phyloP scores from a whole-genome alignment of 2,888 invertebrate species.

The Notocelia uddmanniana region DNA sequence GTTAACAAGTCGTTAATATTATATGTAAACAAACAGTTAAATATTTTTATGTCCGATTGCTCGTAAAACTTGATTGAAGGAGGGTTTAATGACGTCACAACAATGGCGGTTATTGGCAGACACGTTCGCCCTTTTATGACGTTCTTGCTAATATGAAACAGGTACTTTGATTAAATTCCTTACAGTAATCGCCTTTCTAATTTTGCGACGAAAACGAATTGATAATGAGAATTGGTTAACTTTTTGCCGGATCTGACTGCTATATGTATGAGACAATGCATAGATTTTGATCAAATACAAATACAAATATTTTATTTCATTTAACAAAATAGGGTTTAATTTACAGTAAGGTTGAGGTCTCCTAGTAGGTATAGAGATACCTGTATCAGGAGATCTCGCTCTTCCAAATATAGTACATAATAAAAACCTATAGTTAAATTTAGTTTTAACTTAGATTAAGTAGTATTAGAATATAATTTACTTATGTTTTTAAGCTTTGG shows the following conservation, averaged over 20 bases:
- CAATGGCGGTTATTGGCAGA: constrained; percentile 55
- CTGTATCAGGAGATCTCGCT: too few species aligned
- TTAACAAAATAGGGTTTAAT: too few species aligned
- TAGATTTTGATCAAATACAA: not conserved
- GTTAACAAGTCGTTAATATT: constrained; percentile 73
- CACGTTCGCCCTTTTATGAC: constrained; percentile 25
- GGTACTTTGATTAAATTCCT: constrained; percentile 36
- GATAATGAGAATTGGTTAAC: too few species aligned
- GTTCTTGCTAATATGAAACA: constrained; percentile 24
- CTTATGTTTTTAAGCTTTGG: too few species aligned
- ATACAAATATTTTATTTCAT: too few species aligned
- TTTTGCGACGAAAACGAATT: not conserved
- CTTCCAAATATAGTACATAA: too few species aligned
- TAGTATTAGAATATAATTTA: too few species aligned
- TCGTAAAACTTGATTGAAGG: constrained; percentile 84
- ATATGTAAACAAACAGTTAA: constrained; percentile 83
- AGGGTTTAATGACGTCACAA: constrained; percentile 66
- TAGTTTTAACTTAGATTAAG: too few species aligned
- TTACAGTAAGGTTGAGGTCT: too few species aligned
- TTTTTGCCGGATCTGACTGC: too few species aligned
- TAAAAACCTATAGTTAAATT: too few species aligned
- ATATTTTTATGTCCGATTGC: constrained; percentile 81
- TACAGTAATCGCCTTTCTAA: not conserved
- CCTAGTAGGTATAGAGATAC: too few species aligned
- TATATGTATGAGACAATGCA: not conserved